Base-by-base conservation (phyloP, 2,113 vertebrate genomes). In the Rafetus swinhoei region DNA sequence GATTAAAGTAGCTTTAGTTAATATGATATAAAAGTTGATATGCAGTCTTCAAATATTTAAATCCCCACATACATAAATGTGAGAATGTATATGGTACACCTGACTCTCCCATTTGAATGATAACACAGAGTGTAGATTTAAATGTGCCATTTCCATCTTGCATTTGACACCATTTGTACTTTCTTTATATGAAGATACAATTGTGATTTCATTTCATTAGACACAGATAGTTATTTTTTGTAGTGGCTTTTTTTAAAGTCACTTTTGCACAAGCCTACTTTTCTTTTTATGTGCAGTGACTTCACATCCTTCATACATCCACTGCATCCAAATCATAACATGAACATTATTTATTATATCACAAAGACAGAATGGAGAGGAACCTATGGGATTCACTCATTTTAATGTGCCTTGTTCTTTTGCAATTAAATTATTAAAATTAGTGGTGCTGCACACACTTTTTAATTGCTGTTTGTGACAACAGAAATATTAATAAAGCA, bases 401-500 rank as follows among this genome's bases (percentile, higher is more conserved):
- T 95, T 92, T 90, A 59, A 62, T 45, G 82, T 52, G 22, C 39
- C 52, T 18, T 45, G 18, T 65, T 1, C 1, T 84, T 94, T 83
- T 82, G 22, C 32, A n/a, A n/a, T 69, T 69, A 32, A 69, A 79
- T 86, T 94, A 32, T 57, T 52, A 84, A 54, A 27, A 56, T 55
- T 79, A 77, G 50, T 89, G 91, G 85, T 87, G 25, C 81, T 84
- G 39, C n/a, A 84, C 59, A 92, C 85, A 2, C 25, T 19, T 8
- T 72, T 65, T 87, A 52, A 80, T 39, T 93, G 87, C 65, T 88
- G 21, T 32, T 90, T 13, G 32, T 80, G 29, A 65, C 53, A 82
- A 50, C 15, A 93, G 14, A 62, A 90, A 82, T 82, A 84, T 55
- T 95, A 94, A 86, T 84, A 89, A 87, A 76, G 7, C 15, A 81